These are phyloP conservation scores for Goniozus legneri DNA, from an alignment of 1,140 invertebrate species.

Conservation along the genomic window DNA sequence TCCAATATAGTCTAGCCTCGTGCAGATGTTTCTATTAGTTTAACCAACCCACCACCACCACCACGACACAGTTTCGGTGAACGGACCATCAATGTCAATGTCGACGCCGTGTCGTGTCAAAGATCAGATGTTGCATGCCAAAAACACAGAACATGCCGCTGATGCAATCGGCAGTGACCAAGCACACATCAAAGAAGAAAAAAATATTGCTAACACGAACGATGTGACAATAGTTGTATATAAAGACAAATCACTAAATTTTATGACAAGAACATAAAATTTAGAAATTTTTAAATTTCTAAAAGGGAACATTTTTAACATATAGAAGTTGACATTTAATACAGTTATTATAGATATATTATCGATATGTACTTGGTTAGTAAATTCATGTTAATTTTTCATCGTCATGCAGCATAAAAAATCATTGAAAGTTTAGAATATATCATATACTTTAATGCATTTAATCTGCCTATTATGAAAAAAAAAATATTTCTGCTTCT, in stretches of 20 bases:
- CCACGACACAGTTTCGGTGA: slow-evolving; percentile 38
- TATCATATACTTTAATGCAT: background rate
- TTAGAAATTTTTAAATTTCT: background rate
- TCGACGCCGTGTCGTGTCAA: slow-evolving; percentile 40
- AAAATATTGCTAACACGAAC: too few relatives aligned
- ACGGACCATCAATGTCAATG: too few relatives aligned
- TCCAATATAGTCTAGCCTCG: slow-evolving; percentile 62
- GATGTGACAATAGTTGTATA: too few relatives aligned
- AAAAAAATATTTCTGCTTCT: too few relatives aligned
- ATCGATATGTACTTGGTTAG: slow-evolving; percentile 33
- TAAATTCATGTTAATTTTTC: slow-evolving; percentile 22
- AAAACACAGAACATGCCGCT: slow-evolving; percentile 54
- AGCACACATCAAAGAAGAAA: slow-evolving; percentile 43
- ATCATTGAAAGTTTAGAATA: background rate
- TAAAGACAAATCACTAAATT: background rate
- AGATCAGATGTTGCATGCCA: slow-evolving; percentile 42
- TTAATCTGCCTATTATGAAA: background rate
- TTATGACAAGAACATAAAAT: background rate
- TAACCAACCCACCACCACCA: slow-evolving; percentile 54
- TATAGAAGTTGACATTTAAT: background rate
- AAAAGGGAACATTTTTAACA: background rate
- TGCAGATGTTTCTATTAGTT: slow-evolving; percentile 64
- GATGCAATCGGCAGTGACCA: slow-evolving; percentile 48
- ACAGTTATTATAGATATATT: background rate
- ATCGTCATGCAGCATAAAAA: slow-evolving; percentile 33